These are phyloP conservation scores for Mystacornis crossleyi DNA, from an alignment of 2,113 vertebrate species.

Conservation along the genomic window DNA sequence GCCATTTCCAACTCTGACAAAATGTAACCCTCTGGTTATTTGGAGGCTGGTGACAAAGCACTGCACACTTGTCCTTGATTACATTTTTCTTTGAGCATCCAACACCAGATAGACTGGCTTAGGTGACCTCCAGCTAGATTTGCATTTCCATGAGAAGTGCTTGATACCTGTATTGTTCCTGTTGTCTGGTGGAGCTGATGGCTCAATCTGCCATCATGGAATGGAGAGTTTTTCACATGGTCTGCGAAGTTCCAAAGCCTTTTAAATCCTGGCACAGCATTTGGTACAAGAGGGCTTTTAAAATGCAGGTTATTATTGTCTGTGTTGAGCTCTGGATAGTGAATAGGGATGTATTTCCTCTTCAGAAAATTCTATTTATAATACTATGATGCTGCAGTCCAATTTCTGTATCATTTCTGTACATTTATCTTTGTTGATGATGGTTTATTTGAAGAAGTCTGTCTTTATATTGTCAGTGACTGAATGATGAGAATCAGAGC, in stretches of 20 bases:
- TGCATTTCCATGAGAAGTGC: background rate
- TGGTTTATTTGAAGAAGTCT: constrained; percentile 24
- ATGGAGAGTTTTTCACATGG: background rate
- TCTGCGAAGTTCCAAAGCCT: background rate
- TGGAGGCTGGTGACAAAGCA: background rate
- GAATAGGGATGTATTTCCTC: background rate
- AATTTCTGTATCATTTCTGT: constrained; percentile 3
- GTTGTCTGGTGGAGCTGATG: background rate
- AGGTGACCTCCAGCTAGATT: background rate
- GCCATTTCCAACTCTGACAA: background rate
- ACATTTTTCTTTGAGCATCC: background rate
- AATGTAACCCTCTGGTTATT: background rate
- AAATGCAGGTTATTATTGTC: background rate
- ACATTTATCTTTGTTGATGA: constrained; percentile 30
- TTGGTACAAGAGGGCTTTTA: background rate
- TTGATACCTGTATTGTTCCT: background rate
- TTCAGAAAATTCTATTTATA: constrained; percentile 38
- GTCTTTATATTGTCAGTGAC: constrained; percentile 36
- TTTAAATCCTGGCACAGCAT: background rate
- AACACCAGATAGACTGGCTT: background rate
- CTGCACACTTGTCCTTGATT: background rate
- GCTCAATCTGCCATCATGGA: background rate
- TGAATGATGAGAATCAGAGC: constrained; percentile 49
- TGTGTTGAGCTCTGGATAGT: background rate
- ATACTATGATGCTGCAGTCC: background rate